These are phyloP conservation scores for Brachionus manjavacas DNA, from an alignment of 1,140 invertebrate species.

Conservation along the genomic window DNA sequence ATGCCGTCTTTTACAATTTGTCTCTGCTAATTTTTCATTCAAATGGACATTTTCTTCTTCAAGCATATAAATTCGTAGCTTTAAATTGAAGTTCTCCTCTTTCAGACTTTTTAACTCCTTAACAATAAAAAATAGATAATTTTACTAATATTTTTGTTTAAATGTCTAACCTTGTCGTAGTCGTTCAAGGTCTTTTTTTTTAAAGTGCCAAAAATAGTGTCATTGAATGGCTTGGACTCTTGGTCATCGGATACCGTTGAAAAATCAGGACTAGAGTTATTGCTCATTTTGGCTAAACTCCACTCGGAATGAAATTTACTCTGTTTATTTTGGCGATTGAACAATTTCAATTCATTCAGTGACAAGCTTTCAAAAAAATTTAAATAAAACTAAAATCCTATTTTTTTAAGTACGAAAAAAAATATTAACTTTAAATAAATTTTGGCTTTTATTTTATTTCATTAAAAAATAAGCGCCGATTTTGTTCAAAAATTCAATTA, in stretches of 20 bases:
- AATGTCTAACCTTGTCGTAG: background rate
- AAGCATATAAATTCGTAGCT: constrained; percentile 79
- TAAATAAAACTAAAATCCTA: background rate
- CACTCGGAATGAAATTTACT: constrained; percentile 23
- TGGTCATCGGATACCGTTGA: background rate
- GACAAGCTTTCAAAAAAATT: background rate
- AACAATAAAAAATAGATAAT: background rate
- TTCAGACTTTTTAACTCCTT: constrained; percentile 71
- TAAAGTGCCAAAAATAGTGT: background rate
- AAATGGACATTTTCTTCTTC: constrained; percentile 70
- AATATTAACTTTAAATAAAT: background rate
- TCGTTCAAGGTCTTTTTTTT: constrained; percentile 14
- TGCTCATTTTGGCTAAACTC: background rate
- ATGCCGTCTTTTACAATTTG: background rate
- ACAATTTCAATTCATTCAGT: background rate
- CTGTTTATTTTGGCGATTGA: background rate
- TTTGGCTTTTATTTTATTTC: background rate
- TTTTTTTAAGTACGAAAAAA: background rate
- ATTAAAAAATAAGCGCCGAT: background rate
- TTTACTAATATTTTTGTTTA: background rate
- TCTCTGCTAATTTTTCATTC: background rate
- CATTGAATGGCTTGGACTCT: background rate
- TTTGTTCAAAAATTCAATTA: background rate
- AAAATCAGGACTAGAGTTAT: constrained; percentile 6
- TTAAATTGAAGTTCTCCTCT: constrained; percentile 86